Conservation (phyloP, 2,113 vertebrate genomes). For the Scalopus aquaticus region DNA sequence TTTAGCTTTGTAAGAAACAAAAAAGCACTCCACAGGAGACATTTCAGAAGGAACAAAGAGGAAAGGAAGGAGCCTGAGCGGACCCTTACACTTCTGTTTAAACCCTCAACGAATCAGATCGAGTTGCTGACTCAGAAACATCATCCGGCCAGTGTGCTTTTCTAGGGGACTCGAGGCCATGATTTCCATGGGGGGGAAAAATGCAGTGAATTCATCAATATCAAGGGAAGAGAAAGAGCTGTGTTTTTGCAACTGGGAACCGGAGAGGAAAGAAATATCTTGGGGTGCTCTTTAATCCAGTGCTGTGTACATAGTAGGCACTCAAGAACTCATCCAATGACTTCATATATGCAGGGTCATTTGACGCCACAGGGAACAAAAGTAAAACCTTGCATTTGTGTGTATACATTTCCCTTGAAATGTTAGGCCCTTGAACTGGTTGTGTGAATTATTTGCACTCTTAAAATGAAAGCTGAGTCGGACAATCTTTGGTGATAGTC, state of each 20-base stretch:
- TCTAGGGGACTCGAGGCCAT: not conserved
- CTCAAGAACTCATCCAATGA: conserved; percentile 26
- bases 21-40: not conserved
- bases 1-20: conserved; percentile 43
- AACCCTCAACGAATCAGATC: not conserved
- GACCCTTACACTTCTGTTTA: not conserved
- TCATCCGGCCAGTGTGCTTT: not conserved
- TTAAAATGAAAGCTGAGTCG: conserved; percentile 33
- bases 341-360: not conserved
- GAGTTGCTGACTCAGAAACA: not conserved
- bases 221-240: conserved; percentile 32
- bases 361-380: not conserved
- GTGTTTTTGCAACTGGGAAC: conserved; percentile 22
- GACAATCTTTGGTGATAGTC: not conserved
- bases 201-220: not conserved
- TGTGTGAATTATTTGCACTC: conserved; percentile 17
- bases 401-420: not conserved
- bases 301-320: not conserved
- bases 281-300: not conserved
- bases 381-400: not conserved
- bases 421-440: not conserved
- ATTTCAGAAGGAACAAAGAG: conserved; percentile 34
- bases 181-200: conserved; percentile 4
- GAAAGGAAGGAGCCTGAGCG: not conserved
- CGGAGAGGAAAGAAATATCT: not conserved